Base-by-base conservation (phyloP, 2,797 vertebrate genomes). In the Acropternis orthonyx region DNA sequence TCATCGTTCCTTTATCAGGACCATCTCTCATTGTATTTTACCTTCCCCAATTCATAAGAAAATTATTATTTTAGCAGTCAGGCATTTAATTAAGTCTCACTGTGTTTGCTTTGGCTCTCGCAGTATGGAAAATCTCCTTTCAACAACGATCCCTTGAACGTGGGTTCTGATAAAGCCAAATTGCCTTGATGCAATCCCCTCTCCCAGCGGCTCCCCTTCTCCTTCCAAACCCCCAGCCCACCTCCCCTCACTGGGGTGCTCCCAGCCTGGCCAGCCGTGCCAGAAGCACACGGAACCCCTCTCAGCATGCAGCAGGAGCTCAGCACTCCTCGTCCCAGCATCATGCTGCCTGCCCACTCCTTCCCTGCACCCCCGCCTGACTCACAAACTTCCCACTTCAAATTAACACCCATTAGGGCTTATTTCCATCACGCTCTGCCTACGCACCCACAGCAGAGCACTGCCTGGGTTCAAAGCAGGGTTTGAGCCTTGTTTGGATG, bases 31-130 rank as follows among this genome's bases (percentile, higher is more conserved):
- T 69, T 56, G 77, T 55, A 10, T 67, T 92, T 88, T 2, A 59
- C 89, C 88, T 82, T 84, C 72, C 88, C n/a, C 94, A 69, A 54
- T 79, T 69, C 82, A 4, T 51, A 66, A 66, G 88, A 88, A 93
- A 95, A 94, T 86, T 89, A 86, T 88, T 94, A 71, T 96, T 96
- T 96, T 96, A 96, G 74, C 94, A 93, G 95, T 88, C 66, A n/a
- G 84, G 87, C 88, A 32, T 63, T 97, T 96, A 93, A 95, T 95
- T 95, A 92, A 88, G 85, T 69, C 72, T 66, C 85, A 1, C 76
- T 15, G 73, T 89, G 52, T 95, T 96, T 97, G 91, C 93, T 95
- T 97, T 96, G 96, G 96, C 96, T 91, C 94, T 49, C 67, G 0
- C 85, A 91, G 94, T 61, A 12, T 14, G 96, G 96, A 96, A 96